Evolutionary conservation across 2,113 vertebrate genomes (phyloP).

Genomic region (Engraulis encrasicolus): DNA sequence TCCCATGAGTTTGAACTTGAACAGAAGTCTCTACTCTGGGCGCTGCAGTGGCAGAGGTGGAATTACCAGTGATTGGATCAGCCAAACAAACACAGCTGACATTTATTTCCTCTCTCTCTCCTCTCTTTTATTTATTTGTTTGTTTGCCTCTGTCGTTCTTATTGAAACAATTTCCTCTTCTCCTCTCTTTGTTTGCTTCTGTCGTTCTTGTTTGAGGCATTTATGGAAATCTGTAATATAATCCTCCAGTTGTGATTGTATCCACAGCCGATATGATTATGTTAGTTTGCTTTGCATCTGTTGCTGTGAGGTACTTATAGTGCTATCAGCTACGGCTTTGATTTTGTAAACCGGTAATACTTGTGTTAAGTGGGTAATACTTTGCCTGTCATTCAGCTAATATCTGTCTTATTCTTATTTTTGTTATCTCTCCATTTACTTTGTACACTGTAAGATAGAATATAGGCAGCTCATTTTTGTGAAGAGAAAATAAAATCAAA

Average conservation of each 20-base stretch:
- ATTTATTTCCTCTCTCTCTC: background rate
- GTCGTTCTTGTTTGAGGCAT: background rate
- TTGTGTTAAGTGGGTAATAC: too few species aligned
- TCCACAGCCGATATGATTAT: slow-evolving; percentile 8
- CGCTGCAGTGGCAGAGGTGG: background rate
- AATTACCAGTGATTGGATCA: background rate
- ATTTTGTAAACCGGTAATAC: too few species aligned
- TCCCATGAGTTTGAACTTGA: too few species aligned
- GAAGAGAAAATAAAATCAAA: too few species aligned
- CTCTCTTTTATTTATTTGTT: too few species aligned
- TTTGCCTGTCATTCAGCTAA: too few species aligned
- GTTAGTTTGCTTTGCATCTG: background rate
- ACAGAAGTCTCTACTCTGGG: too few species aligned
- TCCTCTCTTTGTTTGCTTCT: background rate
- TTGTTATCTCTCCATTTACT: too few species aligned
- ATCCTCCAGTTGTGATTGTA: background rate
- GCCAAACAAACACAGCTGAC: background rate
- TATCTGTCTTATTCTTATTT: too few species aligned
- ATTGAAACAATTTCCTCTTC: background rate
- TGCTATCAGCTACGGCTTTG: too few species aligned
- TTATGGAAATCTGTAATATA: background rate
- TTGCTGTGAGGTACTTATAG: background rate
- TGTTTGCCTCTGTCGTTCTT: background rate
- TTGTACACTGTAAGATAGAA: too few species aligned
- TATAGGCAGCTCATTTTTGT: too few species aligned